Evolutionary conservation across 2,888 invertebrate genomes (phyloP), one percentile per base, ranked within the genome.

Genomic region (Ariolimax columbianus): DNA sequence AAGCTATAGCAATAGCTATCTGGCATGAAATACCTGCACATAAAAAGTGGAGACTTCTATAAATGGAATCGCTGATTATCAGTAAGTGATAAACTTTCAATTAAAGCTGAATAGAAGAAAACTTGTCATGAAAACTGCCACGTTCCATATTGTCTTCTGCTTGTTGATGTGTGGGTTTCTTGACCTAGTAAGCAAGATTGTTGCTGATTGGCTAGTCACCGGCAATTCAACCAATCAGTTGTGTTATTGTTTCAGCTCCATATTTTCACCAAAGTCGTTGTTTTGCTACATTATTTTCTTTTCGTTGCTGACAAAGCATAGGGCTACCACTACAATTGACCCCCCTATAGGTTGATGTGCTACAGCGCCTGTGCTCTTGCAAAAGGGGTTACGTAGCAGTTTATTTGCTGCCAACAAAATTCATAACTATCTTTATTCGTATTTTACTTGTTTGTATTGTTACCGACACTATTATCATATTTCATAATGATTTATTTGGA

Each of bases 81-180:
- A 55, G 7, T 55, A 11, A 23, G 3, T 23, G 55, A 19, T 55
- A 19, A 14, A 23, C 17, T 55, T 55, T 17, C 17, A 17, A 26
- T 59, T 19, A 59, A 59, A 59, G 59, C 30, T 17, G 17, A 51
- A 51, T 7, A 30, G 3, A 14, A n/a, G n/a, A 63, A 38, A 6
- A 40, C 23, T 17, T 72, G 70, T 17, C 70, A 26, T 4, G 38
- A 30, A 75, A 47, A 75, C 73, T 75, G 73, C 73, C 73, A 75
- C 73, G 73, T 75, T 75, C 47, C n/a, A 23, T 47, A 30, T 47
- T 38, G 43, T 47, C 47, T n/a, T 47, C 73, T 47, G 47, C 73
- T 75, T 75, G 73, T 75, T 55, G 47, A 75, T 73, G 19, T 75
- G 73, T 75, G 47, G 19, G 30, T 47, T 0, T 43, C 30, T 30